phyloP scores from a whole-genome alignment of 1,140 invertebrate genomes.

The Ptiloglossa arizonensis region DNA sequence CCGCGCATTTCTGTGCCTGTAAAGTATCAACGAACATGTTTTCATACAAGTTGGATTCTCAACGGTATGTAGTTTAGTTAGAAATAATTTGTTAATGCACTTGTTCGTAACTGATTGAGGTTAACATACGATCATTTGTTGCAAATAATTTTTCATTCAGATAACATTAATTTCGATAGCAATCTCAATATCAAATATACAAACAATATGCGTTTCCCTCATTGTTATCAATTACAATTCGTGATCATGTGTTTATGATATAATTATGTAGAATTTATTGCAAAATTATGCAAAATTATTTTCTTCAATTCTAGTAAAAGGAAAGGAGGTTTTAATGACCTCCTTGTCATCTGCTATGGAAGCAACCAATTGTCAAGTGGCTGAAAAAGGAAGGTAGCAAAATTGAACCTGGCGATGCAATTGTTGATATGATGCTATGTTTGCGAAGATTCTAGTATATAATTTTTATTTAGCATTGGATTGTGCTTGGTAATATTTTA shows the following conservation, averaged over 20 bases:
- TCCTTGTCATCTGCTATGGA: slow-evolving; percentile 99
- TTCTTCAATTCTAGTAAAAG: slow-evolving; percentile 69
- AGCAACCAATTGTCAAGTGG: slow-evolving; percentile 97
- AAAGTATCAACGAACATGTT: slow-evolving; percentile 74
- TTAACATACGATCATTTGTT: slow-evolving; percentile 20
- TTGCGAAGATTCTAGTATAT: slow-evolving; percentile 92
- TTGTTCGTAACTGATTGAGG: slow-evolving; percentile 56
- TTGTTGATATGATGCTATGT: slow-evolving; percentile 98
- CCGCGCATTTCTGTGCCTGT: slow-evolving; percentile 63
- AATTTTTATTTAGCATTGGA: slow-evolving; percentile 18
- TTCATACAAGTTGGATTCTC: slow-evolving; percentile 75
- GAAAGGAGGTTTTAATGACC: slow-evolving; percentile 85
- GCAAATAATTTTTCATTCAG: not conserved
- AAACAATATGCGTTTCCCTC: too few species aligned
- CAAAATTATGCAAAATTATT: slow-evolving; percentile 69
- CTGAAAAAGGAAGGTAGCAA: slow-evolving; percentile 97
- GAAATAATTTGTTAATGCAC: slow-evolving; percentile 50
- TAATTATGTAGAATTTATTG: slow-evolving; percentile 11
- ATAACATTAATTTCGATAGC: not conserved
- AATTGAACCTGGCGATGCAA: slow-evolving; percentile 89
- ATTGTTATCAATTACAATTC: not conserved
- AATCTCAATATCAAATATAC: not conserved
- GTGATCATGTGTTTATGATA: not conserved
- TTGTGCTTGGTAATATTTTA: not conserved
- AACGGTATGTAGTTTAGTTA: slow-evolving; percentile 71